Evolutionary conservation across 2,797 vertebrate genomes (phyloP), one percentile per base, ranked within the genome.

Genomic region (Micrastur ruficollis): DNA sequence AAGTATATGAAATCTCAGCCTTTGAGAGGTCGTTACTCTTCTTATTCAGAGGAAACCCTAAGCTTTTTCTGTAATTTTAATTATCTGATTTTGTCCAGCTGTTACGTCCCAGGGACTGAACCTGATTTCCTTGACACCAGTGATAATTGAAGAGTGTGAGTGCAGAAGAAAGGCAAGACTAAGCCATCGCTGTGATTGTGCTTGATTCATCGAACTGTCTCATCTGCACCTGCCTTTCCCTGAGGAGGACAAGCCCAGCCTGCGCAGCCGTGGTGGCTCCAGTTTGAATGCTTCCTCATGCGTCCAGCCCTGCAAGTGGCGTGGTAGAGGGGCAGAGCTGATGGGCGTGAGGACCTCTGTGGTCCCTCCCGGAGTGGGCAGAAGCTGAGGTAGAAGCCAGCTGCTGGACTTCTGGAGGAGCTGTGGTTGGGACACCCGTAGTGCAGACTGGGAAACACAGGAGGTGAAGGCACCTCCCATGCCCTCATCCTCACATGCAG

Each of bases 371-470:
- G 36, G 22, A 27, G 26, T 1, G 5, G 12, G 58, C 14, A 8
- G 31, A 55, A 70, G 29, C 17, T 40, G 36, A 10, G 42, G 26
- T 36, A 36, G 36, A 36, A 70, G 13, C 25, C 19, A 65, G 46
- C 36, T n/a, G n/a, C 4, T 29, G 36, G 8, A 7, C 42, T 75
- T 44, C 46, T 76, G 27, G 49, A 63, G 58, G 53, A 81, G 44
- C 31, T 36, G 27, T 80, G 21, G 4, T 47, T 47, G 58, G 79
- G 31, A 21, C 9, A n/a, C 16, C 25, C 32, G 6, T 12, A n/a
- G 38, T 5, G 29, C 23, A 46, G 32, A 46, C 14, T 0, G 5
- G n/a, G 15, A 83, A 40, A 38, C 0, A 1, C 10, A 25, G n/a
- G 27, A 53, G 15, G 13, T 31, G 16, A 49, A 44, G 31, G 23